These are phyloP conservation scores for Agapornis canus DNA, from an alignment of 2,797 vertebrate genomes.

Conservation along the genomic window DNA sequence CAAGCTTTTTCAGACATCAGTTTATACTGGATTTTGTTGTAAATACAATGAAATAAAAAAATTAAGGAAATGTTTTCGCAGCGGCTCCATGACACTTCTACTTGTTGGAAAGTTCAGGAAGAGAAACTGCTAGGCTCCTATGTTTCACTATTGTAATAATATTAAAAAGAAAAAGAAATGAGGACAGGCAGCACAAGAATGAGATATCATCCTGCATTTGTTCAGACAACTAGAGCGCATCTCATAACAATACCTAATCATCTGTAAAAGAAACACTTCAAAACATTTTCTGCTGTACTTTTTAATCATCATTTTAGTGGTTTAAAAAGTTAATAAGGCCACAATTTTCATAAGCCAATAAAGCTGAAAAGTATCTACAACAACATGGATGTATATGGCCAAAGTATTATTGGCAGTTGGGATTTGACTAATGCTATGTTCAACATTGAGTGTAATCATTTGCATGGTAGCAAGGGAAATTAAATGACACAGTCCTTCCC, in stretches of 20 bases:
- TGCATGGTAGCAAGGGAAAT: slow-evolving; percentile 12
- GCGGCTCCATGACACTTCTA: not conserved
- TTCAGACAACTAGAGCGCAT: not conserved
- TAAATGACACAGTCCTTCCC: not conserved
- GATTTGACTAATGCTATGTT: not conserved
- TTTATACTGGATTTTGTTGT: not conserved
- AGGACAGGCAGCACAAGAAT: not conserved
- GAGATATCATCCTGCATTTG: not conserved
- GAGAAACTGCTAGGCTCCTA: not conserved
- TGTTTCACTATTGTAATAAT: not conserved
- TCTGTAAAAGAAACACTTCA: not conserved
- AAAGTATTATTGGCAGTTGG: not conserved
- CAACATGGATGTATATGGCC: not conserved
- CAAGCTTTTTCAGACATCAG: not conserved
- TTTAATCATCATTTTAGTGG: not conserved
- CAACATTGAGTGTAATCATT: not conserved
- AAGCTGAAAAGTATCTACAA: not conserved
- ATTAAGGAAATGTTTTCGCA: rapidly evolving
- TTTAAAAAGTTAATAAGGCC: not conserved
- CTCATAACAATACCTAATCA: not conserved
- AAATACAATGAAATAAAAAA: not conserved
- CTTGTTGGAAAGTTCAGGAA: not conserved
- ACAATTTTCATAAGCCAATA: not conserved
- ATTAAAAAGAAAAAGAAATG: not conserved
- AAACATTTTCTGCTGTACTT: not conserved